These are phyloP conservation scores for Polia nebulosa DNA, from an alignment of 2,888 invertebrate genomes.

Conservation along the genomic window DNA sequence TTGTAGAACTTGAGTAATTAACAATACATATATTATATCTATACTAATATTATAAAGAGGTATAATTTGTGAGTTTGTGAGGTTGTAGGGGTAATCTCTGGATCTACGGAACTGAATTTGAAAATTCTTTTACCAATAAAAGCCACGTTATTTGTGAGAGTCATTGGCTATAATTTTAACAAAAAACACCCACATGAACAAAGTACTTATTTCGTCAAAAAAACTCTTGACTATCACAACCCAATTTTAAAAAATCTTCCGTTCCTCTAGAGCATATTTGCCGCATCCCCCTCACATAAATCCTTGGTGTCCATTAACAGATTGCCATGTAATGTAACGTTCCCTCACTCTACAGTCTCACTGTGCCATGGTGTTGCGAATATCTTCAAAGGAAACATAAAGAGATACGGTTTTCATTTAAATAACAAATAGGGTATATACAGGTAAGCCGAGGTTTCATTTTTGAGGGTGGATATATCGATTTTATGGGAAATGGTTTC, in stretches of 20 bases:
- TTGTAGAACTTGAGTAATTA: no score
- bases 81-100: no score
- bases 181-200: neutral
- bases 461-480: conserved; percentile 2
- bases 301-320: conserved; percentile 71
- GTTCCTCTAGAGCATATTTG: conserved; percentile 32
- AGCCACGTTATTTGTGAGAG: no score
- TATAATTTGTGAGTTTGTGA: no score
- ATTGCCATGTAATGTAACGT: conserved; percentile 66
- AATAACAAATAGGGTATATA: conserved; percentile 41
- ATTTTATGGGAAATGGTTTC: no score
- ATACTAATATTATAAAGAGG: no score
- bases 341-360: conserved; percentile 15
- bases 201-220: neutral
- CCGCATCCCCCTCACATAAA: conserved; percentile 35
- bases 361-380: conserved; percentile 21
- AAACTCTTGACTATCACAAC: neutral
- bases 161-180: no score
- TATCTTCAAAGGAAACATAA: conserved; percentile 45
- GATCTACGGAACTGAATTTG: no score
- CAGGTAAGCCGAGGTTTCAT: neutral
- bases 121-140: no score
- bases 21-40: no score
- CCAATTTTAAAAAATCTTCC: neutral
- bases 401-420: conserved; percentile 47